Conservation (phyloP, 2,888 invertebrate species). For the Dynastes tityus region DNA sequence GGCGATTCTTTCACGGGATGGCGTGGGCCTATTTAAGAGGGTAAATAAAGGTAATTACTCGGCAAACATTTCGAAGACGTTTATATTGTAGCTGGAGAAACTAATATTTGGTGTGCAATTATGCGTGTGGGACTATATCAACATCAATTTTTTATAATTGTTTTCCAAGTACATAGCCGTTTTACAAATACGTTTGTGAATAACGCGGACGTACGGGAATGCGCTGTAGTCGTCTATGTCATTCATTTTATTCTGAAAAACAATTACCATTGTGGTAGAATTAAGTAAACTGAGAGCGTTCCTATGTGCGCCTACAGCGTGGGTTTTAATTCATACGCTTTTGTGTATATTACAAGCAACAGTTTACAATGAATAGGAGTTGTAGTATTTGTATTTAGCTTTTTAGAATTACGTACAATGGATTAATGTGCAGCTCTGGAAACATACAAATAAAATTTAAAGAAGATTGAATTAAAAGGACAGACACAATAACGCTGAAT, state of each 20-base stretch:
- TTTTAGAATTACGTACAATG: too few species aligned
- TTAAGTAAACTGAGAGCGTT: not conserved
- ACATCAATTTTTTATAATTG: constrained; percentile 50
- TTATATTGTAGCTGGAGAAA: constrained; percentile 51
- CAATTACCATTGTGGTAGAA: not conserved
- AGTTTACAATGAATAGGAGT: too few species aligned
- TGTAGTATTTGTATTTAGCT: too few species aligned
- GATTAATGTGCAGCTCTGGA: too few species aligned
- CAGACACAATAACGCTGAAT: too few species aligned
- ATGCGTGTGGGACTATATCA: constrained; percentile 46
- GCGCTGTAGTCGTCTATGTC: not conserved
- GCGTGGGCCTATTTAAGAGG: constrained; percentile 59
- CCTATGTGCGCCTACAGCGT: not conserved
- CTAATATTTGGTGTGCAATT: constrained; percentile 52
- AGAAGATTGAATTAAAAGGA: too few species aligned
- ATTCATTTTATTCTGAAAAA: constrained; percentile 4
- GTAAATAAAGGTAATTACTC: constrained; percentile 51
- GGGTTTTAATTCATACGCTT: too few species aligned
- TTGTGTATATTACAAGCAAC: too few species aligned
- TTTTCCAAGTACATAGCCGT: constrained; percentile 29
- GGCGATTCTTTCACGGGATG: constrained; percentile 28
- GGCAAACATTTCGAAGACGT: constrained; percentile 48
- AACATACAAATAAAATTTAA: too few species aligned
- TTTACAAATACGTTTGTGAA: constrained; percentile 16
- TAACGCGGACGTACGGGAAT: not conserved